These are phyloP conservation scores for Forbesichthys agassizii DNA, from an alignment of 2,113 vertebrate genomes.

Conservation along the genomic window DNA sequence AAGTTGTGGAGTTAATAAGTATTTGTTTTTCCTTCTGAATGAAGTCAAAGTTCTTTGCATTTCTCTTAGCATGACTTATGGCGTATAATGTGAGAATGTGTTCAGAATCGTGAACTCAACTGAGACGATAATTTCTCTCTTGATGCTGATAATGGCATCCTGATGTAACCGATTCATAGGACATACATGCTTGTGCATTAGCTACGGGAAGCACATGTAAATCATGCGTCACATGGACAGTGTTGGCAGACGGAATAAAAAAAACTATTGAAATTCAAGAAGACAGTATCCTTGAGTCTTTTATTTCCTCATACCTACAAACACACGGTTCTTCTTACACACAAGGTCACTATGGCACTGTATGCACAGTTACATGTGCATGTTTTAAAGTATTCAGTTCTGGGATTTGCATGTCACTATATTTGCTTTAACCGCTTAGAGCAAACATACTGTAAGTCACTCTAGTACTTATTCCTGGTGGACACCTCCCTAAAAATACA, in stretches of 20 bases:
- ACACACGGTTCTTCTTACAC: not conserved
- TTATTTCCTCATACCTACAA: not conserved
- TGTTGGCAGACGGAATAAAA: constrained; percentile 6
- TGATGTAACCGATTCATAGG: constrained; percentile 22
- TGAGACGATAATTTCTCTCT: not conserved
- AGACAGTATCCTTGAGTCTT: constrained; percentile 16
- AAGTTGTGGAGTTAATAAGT: no score
- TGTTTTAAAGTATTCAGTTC: not conserved
- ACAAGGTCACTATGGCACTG: not conserved
- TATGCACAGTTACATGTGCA: not conserved
- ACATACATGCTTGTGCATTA: constrained; percentile 31
- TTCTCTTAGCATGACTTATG: no score
- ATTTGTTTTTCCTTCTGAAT: no score
- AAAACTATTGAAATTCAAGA: constrained; percentile 17
- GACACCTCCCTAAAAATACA: not conserved
- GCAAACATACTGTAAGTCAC: no score
- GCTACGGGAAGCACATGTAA: constrained; percentile 13
- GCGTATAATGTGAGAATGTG: not conserved
- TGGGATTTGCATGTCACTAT: not conserved
- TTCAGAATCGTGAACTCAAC: constrained; percentile 2
- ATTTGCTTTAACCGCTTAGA: no score
- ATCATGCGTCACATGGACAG: constrained; percentile 30
- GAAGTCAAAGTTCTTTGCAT: no score
- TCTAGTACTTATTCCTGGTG: no score
- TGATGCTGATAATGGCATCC: constrained; percentile 14